A percentile compares a stretch with the other conserved stretches of the same genome.
phyloP scores from a whole-genome alignment of 2,113 vertebrate species.

The Pseudolaguvia tuberculata region DNA sequence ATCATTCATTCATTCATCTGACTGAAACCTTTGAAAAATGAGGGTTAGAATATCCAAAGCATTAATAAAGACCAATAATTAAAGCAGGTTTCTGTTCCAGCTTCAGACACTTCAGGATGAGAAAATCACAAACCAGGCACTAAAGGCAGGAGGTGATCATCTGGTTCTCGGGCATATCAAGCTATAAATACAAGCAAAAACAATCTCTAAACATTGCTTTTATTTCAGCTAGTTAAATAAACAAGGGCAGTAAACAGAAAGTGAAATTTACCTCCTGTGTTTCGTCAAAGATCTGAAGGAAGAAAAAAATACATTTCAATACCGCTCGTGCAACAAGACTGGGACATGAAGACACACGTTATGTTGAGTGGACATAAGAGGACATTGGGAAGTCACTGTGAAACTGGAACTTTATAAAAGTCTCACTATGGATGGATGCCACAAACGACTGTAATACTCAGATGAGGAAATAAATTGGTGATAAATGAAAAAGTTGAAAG shows the following conservation, averaged over 20 bases:
- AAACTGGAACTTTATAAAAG: not conserved
- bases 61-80: not conserved
- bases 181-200: constrained; percentile 3
- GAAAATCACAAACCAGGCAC: constrained; percentile 3
- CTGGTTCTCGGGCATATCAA: not conserved
- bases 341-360: not conserved
- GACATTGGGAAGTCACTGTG: not conserved
- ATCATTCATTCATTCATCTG: not conserved
- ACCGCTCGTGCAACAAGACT: not conserved
- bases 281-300: constrained; percentile 42
- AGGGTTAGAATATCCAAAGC: not conserved
- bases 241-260: not conserved
- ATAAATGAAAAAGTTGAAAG: not conserved
- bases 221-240: not conserved
- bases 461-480: too few relatives aligned
- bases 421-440: not conserved
- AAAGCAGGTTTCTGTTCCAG: not conserved
- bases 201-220: not conserved
- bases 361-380: not conserved
- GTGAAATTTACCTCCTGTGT: constrained; percentile 32
- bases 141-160: not conserved
- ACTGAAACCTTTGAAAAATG: not conserved
- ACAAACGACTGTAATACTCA: too few relatives aligned
- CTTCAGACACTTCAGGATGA: not conserved
- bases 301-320: not conserved